These are phyloP conservation scores for Leucophora obtusa DNA, from an alignment of 2,888 invertebrate genomes.

Conservation along the genomic window DNA sequence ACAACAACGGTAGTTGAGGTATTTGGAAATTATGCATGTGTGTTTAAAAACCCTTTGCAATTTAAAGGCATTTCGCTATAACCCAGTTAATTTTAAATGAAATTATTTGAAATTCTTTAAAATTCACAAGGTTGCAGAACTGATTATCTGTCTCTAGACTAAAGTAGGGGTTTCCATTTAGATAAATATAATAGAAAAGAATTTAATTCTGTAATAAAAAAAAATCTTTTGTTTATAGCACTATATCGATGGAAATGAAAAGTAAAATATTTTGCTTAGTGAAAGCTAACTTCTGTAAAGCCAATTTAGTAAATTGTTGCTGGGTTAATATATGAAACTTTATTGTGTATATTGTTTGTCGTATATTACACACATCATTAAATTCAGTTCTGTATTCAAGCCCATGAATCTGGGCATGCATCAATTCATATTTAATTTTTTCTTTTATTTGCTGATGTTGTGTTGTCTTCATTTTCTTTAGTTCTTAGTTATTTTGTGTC, in stretches of 20 bases:
- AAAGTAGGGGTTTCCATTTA: no score
- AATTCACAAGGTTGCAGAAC: no score
- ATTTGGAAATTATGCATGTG: not conserved
- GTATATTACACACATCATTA: conserved; percentile 57
- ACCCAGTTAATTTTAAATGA: not conserved
- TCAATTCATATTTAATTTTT: conserved; percentile 23
- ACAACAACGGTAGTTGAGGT: conserved; percentile 11
- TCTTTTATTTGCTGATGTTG: conserved; percentile 16
- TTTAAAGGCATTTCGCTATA: not conserved
- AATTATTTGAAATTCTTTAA: no score
- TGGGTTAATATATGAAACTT: not conserved
- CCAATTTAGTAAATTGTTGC: not conserved
- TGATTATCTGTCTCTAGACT: no score
- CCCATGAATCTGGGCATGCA: conserved; percentile 24
- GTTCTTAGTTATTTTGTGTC: conserved; percentile 63
- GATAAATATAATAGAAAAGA: no score
- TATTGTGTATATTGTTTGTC: conserved; percentile 28
- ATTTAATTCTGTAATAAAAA: no score
- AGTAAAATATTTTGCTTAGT: no score
- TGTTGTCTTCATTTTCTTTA: conserved; percentile 60
- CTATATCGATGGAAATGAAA: no score
- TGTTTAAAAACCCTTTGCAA: not conserved
- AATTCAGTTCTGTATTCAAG: conserved; percentile 25
- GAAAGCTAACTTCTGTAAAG: no score
- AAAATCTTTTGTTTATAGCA: no score